Percentiles rank a stretch among this genome's conserved stretches.
Conservation (phyloP, 2,888 invertebrate species). For the Tortrix viridana region DNA sequence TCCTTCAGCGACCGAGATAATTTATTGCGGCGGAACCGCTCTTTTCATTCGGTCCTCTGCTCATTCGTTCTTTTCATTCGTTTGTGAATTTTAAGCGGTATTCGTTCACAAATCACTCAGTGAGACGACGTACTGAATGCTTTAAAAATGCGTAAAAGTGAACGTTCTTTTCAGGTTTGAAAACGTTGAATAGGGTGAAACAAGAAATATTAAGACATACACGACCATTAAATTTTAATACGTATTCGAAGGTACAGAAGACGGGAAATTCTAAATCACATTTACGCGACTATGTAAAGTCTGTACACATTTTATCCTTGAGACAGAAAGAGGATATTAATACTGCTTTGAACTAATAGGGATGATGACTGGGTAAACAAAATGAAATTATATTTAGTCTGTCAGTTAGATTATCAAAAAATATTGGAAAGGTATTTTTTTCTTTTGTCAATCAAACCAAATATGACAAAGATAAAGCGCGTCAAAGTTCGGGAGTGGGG, state of each 20-base stretch:
- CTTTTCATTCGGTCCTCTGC: constrained; percentile 30
- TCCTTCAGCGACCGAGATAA: constrained; percentile 29
- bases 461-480: no score
- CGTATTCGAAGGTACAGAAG: not conserved
- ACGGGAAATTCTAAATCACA: not conserved
- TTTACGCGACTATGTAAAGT: no score
- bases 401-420: no score
- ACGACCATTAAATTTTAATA: not conserved
- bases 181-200: not conserved
- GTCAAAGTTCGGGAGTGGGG: no score
- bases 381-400: no score
- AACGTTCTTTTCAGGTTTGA: constrained; percentile 3
- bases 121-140: constrained; percentile 11
- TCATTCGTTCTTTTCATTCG: constrained; percentile 15
- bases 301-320: no score
- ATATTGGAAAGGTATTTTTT: no score
- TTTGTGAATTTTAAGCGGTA: constrained; percentile 28
- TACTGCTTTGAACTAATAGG: no score
- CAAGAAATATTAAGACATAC: not conserved
- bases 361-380: no score
- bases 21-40: constrained; percentile 27
- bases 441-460: no score
- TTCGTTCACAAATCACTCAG: constrained; percentile 30
- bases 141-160: constrained; percentile 5
- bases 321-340: no score